These are phyloP conservation scores for Galeruca laticollis DNA, from an alignment of 2,888 invertebrate genomes.

Conservation along the genomic window DNA sequence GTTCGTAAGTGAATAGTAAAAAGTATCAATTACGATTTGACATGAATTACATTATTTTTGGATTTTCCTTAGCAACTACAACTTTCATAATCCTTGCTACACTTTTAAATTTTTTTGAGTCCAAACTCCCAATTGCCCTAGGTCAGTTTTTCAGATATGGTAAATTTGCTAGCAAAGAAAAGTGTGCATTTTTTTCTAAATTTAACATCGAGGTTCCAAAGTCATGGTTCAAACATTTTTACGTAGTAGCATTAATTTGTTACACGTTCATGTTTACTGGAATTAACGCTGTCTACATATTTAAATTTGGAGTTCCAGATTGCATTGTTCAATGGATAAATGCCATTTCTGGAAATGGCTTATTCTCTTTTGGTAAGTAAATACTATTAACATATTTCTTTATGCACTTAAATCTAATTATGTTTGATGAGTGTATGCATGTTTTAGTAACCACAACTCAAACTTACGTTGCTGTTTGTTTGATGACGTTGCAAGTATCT, in stretches of 20 bases:
- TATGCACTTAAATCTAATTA: too few relatives aligned
- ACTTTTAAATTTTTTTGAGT: conserved; percentile 75
- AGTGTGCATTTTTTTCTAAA: conserved; percentile 52
- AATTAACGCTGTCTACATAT: conserved; percentile 68
- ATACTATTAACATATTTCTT: conserved; percentile 11
- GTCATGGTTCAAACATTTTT: conserved; percentile 85
- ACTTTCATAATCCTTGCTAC: conserved; percentile 70
- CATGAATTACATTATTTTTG: conserved; percentile 57
- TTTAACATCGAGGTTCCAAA: conserved; percentile 79
- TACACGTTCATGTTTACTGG: conserved; percentile 69
- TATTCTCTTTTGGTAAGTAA: conserved; percentile 65
- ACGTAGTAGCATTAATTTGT: conserved; percentile 75
- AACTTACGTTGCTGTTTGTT: conserved; percentile 71
- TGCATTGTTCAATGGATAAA: conserved; percentile 69
- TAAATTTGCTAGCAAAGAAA: conserved; percentile 73
- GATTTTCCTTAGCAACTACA: conserved; percentile 56
- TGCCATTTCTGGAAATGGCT: conserved; percentile 63
- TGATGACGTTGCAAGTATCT: conserved; percentile 78
- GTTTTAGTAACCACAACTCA: conserved; percentile 72
- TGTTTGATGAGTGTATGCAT: background rate
- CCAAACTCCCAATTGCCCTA: conserved; percentile 75
- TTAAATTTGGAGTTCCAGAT: conserved; percentile 67
- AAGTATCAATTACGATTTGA: background rate
- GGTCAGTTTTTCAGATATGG: conserved; percentile 79
- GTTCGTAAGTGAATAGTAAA: background rate